These are phyloP conservation scores for Anniella stebbinsi DNA, from an alignment of 2,797 vertebrate species.

Conservation along the genomic window DNA sequence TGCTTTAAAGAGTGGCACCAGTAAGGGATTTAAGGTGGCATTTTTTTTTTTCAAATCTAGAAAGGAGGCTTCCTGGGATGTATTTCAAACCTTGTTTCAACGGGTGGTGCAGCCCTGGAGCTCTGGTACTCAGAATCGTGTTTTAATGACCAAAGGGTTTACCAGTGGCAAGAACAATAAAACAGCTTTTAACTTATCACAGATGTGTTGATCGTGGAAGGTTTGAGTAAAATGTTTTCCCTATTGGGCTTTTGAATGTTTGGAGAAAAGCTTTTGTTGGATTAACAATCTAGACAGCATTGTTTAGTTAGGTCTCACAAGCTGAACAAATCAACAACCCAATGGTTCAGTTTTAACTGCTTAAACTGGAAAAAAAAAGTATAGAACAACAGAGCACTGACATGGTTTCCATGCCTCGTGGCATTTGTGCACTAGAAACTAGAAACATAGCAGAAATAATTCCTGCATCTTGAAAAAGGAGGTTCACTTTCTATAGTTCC, in stretches of 20 bases:
- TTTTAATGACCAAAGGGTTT: too few species aligned
- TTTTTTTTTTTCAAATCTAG: constrained; percentile 7
- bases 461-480: not conserved
- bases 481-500: not conserved
- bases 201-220: too few species aligned
- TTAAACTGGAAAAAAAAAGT: not conserved
- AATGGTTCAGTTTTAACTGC: not conserved
- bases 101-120: too few species aligned
- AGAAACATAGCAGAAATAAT: not conserved
- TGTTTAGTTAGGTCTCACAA: constrained; percentile 16
- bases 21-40: constrained; percentile 32
- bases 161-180: too few species aligned
- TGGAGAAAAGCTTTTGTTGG: too few species aligned
- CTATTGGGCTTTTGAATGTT: too few species aligned
- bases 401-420: not conserved
- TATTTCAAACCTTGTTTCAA: too few species aligned
- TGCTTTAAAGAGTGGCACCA: constrained; percentile 46
- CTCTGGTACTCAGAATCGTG: too few species aligned
- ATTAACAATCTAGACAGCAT: not conserved
- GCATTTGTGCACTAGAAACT: not conserved
- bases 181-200: too few species aligned
- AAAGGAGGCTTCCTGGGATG: not conserved
- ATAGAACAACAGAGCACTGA: not conserved
- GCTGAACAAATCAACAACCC: not conserved
- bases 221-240: too few species aligned